phyloP scores from a whole-genome alignment of 2,113 vertebrate genomes.

The Dromiciops gliroides region DNA sequence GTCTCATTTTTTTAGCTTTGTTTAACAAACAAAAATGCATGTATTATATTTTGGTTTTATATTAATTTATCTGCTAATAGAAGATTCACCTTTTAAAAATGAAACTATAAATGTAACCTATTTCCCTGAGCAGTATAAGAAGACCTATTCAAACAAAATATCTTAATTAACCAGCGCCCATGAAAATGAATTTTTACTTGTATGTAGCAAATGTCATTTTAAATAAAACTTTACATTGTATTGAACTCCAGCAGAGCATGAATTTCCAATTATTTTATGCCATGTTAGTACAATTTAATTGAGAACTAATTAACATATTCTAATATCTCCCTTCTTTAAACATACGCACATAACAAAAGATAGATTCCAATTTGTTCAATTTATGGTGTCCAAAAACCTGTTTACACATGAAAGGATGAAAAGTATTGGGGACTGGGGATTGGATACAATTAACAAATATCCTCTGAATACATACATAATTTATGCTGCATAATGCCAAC shows the following conservation, averaged over 20 bases:
- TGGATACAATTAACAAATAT: conserved; percentile 10
- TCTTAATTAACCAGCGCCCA: conserved; percentile 38
- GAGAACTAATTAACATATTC: conserved; percentile 47
- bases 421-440: neutral
- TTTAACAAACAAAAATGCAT: neutral
- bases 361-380: neutral
- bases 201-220: conserved; percentile 60
- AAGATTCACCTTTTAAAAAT: neutral
- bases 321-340: conserved; percentile 53
- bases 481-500: neutral
- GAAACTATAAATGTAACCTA: neutral
- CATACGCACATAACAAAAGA: neutral
- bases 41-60: neutral
- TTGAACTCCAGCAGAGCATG: conserved; percentile 64
- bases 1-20: neutral
- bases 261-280: conserved; percentile 61
- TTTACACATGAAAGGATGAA: neutral
- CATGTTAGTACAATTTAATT: conserved; percentile 54
- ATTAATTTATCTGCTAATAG: neutral
- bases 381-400: neutral
- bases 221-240: conserved; percentile 73
- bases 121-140: neutral
- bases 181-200: conserved; percentile 59
- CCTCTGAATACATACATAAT: neutral
- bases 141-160: conserved; percentile 57